A percentile compares a stretch with the other conserved stretches of the same genome.
Evolutionary conservation across 2,797 vertebrate species (phyloP).

Genomic region (Natrix natrix): DNA sequence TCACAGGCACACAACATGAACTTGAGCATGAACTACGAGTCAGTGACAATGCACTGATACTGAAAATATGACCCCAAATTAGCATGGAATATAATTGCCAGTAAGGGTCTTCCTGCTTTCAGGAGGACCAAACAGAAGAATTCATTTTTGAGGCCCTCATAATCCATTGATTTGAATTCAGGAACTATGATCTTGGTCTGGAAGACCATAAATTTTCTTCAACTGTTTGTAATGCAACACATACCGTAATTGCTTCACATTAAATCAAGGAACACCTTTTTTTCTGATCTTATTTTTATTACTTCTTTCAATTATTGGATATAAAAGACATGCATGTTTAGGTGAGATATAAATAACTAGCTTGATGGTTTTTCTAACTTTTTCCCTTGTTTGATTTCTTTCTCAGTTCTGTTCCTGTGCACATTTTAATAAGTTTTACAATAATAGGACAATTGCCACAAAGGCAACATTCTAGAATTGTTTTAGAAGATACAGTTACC

Average conservation of each 20-base stretch:
- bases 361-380: neutral
- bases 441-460: neutral
- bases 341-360: neutral
- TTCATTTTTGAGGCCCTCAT: neutral
- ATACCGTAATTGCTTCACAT: neutral
- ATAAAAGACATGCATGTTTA: neutral
- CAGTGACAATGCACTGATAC: neutral
- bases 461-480: neutral
- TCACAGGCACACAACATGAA: neutral
- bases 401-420: neutral
- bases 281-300: neutral
- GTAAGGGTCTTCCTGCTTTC: neutral
- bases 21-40: neutral
- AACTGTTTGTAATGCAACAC: neutral
- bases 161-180: neutral
- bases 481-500: neutral
- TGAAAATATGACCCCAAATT: neutral
- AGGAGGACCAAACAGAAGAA: neutral
- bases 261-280: neutral
- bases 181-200: neutral
- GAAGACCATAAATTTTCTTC: neutral
- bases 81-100: neutral
- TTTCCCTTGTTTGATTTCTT: neutral
- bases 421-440: too few relatives aligned
- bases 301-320: neutral